Percentiles rank a stretch among this genome's conserved stretches.
Evolutionary conservation across 2,888 invertebrate genomes (phyloP).

Genomic region (Fragum whitleyi): DNA sequence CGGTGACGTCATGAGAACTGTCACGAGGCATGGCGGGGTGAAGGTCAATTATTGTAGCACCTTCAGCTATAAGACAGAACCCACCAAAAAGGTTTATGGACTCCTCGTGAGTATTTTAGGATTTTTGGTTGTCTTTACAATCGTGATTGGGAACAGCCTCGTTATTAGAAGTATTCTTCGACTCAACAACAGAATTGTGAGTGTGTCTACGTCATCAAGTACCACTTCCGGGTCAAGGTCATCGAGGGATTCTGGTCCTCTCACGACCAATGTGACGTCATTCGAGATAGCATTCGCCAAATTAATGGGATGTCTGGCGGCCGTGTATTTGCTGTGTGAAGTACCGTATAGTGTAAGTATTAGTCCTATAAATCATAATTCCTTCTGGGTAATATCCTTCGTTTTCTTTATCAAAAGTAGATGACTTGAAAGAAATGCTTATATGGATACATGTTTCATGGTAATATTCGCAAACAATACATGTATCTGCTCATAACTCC

Average conservation of each 20-base stretch:
- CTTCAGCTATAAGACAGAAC: slow-evolving; percentile 28
- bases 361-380: too few species aligned
- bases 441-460: too few species aligned
- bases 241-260: not conserved
- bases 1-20: slow-evolving; percentile 38
- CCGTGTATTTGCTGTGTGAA: slow-evolving; percentile 48
- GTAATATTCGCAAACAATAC: too few species aligned
- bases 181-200: slow-evolving; percentile 38
- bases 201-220: not conserved
- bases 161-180: slow-evolving; percentile 43
- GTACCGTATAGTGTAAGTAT: slow-evolving; percentile 57
- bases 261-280: slow-evolving; percentile 29
- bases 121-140: slow-evolving; percentile 24
- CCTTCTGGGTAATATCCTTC: not conserved
- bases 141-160: slow-evolving; percentile 45
- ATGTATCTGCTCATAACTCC: too few species aligned
- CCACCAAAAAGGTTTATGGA: slow-evolving; percentile 38
- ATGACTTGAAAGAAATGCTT: too few species aligned
- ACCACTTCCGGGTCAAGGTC: not conserved
- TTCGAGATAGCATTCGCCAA: slow-evolving; percentile 63
- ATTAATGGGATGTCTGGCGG: slow-evolving; percentile 56
- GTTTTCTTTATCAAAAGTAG: slow-evolving; percentile 31
- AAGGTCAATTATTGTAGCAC: slow-evolving; percentile 31
- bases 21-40: not conserved
- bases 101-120: slow-evolving; percentile 39